Percentiles rank a stretch among this genome's conserved stretches.
Conservation (phyloP, 2,888 invertebrate genomes). For the Drosophila greeni region DNA sequence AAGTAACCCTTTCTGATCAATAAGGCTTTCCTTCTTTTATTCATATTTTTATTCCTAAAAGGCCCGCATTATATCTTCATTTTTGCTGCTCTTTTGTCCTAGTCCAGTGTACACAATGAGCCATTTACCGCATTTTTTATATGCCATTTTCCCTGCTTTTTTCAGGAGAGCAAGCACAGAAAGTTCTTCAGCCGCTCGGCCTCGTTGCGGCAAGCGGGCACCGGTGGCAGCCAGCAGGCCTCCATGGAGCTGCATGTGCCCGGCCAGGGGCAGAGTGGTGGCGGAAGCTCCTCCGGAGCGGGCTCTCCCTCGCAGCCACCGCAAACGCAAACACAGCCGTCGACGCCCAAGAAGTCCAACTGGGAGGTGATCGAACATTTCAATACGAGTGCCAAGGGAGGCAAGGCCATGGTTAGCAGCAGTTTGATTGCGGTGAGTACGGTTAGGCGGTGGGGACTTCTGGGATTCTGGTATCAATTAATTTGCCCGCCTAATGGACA, state of each 20-base stretch:
- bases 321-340: slow-evolving; percentile 80
- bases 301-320: slow-evolving; percentile 33
- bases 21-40: not conserved
- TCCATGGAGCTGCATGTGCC: slow-evolving; percentile 77
- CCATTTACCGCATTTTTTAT: slow-evolving; percentile 10
- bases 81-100: not conserved
- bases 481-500: slow-evolving; percentile 61
- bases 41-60: not conserved
- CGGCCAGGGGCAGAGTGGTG: slow-evolving; percentile 52
- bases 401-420: slow-evolving; percentile 82
- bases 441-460: not conserved
- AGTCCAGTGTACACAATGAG: not conserved
- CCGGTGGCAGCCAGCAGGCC: slow-evolving; percentile 69
- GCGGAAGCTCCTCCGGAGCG: slow-evolving; percentile 41
- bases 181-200: slow-evolving; percentile 81
- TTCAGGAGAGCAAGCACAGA: slow-evolving; percentile 59
- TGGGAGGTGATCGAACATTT: slow-evolving; percentile 96
- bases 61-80: not conserved
- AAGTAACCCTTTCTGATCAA: no score
- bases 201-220: slow-evolving; percentile 81
- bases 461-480: slow-evolving; percentile 59
- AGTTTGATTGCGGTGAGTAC: slow-evolving; percentile 83
- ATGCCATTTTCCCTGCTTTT: not conserved
- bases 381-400: slow-evolving; percentile 82
- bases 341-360: slow-evolving; percentile 88